A percentile compares a stretch with the other conserved stretches of the same genome.
These are phyloP conservation scores for Acleris cristana DNA, from an alignment of 2,888 invertebrate genomes.

Conservation along the genomic window DNA sequence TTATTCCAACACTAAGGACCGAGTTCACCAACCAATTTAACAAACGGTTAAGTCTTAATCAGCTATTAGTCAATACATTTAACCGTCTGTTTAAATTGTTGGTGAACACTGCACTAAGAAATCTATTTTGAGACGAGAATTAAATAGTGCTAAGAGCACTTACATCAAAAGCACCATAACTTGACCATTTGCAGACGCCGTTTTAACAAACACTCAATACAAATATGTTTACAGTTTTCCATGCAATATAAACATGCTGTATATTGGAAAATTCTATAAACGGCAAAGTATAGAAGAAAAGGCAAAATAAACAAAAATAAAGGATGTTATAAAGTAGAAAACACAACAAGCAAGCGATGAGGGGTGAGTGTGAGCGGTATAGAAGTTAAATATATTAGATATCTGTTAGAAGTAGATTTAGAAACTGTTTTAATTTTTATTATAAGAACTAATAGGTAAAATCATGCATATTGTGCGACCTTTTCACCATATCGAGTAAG, in stretches of 20 bases:
- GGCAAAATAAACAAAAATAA: slow-evolving; percentile 39
- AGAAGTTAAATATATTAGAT: slow-evolving; percentile 30
- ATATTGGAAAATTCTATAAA: slow-evolving; percentile 35
- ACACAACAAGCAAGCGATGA: slow-evolving; percentile 73
- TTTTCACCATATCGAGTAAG: slow-evolving; percentile 1
- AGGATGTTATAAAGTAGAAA: slow-evolving; percentile 45
- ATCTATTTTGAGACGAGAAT: too few species aligned
- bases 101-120: too few species aligned
- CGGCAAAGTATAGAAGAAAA: slow-evolving; percentile 43
- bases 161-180: slow-evolving; percentile 1
- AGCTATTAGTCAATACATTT: too few species aligned
- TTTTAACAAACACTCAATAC: neutral
- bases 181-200: neutral
- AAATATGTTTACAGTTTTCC: slow-evolving; percentile 4
- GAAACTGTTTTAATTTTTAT: too few species aligned
- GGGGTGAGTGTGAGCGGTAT: slow-evolving; percentile 55
- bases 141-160: neutral
- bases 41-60: too few species aligned
- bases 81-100: too few species aligned
- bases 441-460: neutral
- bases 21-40: too few species aligned
- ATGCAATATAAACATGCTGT: slow-evolving; percentile 35
- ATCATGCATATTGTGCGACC: slow-evolving; percentile 14
- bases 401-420: neutral
- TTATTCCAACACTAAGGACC: too few species aligned